Evolutionary conservation across 2,797 vertebrate species (phyloP).

Genomic region (Rhabdophis nuchalis): DNA sequence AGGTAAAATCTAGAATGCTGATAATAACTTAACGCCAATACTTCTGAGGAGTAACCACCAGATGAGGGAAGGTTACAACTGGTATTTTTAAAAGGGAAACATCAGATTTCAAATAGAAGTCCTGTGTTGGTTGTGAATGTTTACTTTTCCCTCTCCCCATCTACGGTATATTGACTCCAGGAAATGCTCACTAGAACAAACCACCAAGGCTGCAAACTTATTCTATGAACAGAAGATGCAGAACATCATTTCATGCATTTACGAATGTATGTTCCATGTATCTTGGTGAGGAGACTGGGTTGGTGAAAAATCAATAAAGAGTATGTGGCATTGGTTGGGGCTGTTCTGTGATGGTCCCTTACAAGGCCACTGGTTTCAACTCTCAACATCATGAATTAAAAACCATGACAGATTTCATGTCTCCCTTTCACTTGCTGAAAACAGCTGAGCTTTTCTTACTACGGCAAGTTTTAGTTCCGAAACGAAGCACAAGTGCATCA

Average conservation of each 20-base stretch:
- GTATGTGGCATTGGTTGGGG: conserved; percentile 27
- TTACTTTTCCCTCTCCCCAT: not conserved
- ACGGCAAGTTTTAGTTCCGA: conserved; percentile 9
- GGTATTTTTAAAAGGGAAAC: not conserved
- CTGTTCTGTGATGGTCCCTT: conserved; percentile 80
- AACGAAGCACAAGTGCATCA: conserved; percentile 10
- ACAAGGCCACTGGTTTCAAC: conserved; percentile 48
- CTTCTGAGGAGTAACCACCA: not conserved
- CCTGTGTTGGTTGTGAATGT: not conserved
- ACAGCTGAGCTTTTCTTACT: conserved; percentile 23
- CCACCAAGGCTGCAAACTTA: conserved; percentile 3
- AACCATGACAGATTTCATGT: conserved; percentile 34
- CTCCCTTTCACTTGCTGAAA: not conserved
- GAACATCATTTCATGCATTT: conserved; percentile 14
- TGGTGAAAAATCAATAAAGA: conserved; percentile 44
- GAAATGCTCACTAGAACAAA: conserved; percentile 9
- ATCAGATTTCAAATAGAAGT: not conserved
- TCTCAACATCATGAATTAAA: conserved; percentile 51
- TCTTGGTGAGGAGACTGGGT: conserved; percentile 9
- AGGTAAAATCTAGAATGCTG: not conserved
- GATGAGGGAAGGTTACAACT: not conserved
- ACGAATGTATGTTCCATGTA: conserved; percentile 45
- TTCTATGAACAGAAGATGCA: conserved; percentile 9
- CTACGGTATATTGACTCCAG: conserved; percentile 32
- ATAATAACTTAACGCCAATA: not conserved